These are phyloP conservation scores for Gephyroberyx darwinii DNA, from an alignment of 2,797 vertebrate species.

Conservation along the genomic window DNA sequence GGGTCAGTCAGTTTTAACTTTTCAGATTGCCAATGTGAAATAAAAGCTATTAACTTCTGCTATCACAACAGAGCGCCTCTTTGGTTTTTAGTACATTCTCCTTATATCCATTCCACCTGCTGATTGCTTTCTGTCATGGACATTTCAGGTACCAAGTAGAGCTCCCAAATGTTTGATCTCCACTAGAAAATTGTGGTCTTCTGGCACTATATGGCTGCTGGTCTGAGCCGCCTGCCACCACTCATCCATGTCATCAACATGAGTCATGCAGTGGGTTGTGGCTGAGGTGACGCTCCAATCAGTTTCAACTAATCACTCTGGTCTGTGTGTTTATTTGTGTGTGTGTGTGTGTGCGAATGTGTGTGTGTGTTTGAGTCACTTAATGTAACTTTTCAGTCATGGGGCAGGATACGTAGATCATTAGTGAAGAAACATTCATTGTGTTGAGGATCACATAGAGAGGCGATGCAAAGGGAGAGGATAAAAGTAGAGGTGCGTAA, in stretches of 20 bases:
- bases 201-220: background rate
- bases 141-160: too few species aligned
- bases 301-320: slow-evolving; percentile 4
- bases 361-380: slow-evolving; percentile 30
- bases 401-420: slow-evolving; percentile 52
- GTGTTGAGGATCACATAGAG: background rate
- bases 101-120: too few species aligned
- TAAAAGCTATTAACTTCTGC: background rate
- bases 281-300: slow-evolving; percentile 11
- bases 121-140: too few species aligned
- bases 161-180: too few species aligned
- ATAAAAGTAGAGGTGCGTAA: background rate
- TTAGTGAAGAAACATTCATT: slow-evolving; percentile 15
- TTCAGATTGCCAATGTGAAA: slow-evolving; percentile 2
- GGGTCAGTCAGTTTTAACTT: background rate
- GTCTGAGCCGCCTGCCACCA: background rate
- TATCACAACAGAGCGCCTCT: too few species aligned
- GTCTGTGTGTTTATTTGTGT: background rate
- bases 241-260: background rate
- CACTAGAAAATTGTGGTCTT: background rate
- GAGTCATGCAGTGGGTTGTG: slow-evolving; percentile 6
- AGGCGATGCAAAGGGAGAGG: background rate
- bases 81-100: too few species aligned
- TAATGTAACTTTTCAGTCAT: slow-evolving; percentile 19
- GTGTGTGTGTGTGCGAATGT: slow-evolving; percentile 26